Conservation (phyloP, 1,140 invertebrate species). For the Macrobrachium nipponense region DNA sequence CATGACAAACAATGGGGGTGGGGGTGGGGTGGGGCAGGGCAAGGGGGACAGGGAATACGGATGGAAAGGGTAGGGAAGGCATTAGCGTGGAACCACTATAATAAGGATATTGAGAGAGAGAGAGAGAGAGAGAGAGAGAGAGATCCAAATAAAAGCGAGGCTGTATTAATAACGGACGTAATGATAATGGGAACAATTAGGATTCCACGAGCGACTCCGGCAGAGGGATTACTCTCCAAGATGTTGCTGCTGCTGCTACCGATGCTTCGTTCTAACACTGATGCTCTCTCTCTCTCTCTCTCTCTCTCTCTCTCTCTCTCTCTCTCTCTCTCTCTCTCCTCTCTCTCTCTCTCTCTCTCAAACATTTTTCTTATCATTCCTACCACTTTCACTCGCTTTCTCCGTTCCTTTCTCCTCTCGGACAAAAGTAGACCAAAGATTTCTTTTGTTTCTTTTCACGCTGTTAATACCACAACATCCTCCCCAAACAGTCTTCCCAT, state of each 20-base stretch:
- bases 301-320: background rate
- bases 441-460: too few relatives aligned
- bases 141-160: background rate
- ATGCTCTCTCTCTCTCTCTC: background rate
- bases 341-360: background rate
- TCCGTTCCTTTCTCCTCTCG: background rate
- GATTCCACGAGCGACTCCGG: background rate
- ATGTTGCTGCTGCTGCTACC: background rate
- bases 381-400: background rate
- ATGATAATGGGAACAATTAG: background rate
- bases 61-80: background rate
- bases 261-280: background rate
- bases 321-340: background rate
- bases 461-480: too few relatives aligned
- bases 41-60: background rate
- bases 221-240: too few relatives aligned
- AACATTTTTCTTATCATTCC: background rate
- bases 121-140: background rate
- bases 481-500: too few relatives aligned
- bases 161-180: background rate
- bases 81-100: background rate
- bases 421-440: too few relatives aligned
- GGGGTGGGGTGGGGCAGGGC: too few relatives aligned
- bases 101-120: background rate
- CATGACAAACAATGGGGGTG: too few relatives aligned